These are phyloP conservation scores for Drosophila basisetae DNA, from an alignment of 2,888 invertebrate species.

Conservation along the genomic window DNA sequence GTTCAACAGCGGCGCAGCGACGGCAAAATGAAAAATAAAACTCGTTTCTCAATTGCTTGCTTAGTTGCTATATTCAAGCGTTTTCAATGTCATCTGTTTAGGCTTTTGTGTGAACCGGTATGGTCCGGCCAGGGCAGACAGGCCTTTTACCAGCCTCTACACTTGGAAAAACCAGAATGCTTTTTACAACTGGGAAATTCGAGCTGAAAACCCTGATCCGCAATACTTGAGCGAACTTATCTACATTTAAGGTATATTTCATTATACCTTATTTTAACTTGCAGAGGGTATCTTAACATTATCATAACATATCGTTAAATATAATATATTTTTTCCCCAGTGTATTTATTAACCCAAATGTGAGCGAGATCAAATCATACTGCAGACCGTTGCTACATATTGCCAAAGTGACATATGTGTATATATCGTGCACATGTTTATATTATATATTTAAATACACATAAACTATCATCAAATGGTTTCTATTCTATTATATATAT, in stretches of 20 bases:
- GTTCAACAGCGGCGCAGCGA: constrained; percentile 4
- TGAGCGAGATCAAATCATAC: constrained; percentile 16
- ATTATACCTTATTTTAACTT: background rate
- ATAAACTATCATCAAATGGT: background rate
- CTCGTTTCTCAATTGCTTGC: constrained; percentile 53
- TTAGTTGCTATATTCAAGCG: constrained; percentile 55
- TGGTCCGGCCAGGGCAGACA: constrained; percentile 24
- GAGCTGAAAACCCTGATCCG: background rate
- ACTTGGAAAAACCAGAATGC: background rate
- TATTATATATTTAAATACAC: background rate
- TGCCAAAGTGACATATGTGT: background rate
- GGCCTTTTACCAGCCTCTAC: constrained; percentile 40
- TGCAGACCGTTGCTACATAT: background rate
- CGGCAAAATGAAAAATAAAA: constrained; percentile 61
- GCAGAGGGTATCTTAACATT: background rate
- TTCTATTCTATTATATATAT: background rate
- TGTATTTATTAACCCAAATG: constrained; percentile 38
- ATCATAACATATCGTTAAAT: no score
- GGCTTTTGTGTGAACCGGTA: constrained; percentile 39
- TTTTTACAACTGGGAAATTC: background rate
- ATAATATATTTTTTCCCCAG: background rate
- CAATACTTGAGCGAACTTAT: background rate
- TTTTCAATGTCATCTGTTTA: constrained; percentile 72
- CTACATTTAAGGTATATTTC: background rate
- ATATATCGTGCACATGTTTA: background rate